phyloP scores from a whole-genome alignment of 1,140 invertebrate genomes.

The Epicauta chinensis region DNA sequence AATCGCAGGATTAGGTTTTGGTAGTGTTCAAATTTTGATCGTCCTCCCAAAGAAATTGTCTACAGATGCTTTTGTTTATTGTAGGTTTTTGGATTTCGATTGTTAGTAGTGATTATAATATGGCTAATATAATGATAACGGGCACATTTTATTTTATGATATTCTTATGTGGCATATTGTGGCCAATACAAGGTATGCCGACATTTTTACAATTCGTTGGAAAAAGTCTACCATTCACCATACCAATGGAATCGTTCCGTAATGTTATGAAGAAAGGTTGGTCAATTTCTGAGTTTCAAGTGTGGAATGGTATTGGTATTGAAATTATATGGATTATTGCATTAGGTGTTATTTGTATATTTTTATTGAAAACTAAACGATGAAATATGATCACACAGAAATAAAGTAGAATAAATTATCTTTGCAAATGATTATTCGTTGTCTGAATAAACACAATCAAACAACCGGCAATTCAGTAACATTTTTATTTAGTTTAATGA shows the following conservation, averaged over 20 bases:
- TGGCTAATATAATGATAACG: constrained; percentile 76
- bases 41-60: too few species aligned
- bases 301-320: constrained; percentile 30
- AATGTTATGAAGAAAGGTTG: constrained; percentile 48
- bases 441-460: too few species aligned
- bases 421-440: too few species aligned
- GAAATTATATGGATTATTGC: constrained; percentile 25
- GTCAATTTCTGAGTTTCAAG: constrained; percentile 25
- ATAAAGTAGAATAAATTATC: too few species aligned
- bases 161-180: constrained; percentile 76
- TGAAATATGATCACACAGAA: too few species aligned
- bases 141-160: constrained; percentile 86
- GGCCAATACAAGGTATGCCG: constrained; percentile 81
- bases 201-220: constrained; percentile 50
- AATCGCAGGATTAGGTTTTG: constrained; percentile 49
- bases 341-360: neutral
- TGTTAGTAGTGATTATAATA: constrained; percentile 65
- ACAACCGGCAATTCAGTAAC: too few species aligned
- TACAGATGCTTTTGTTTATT: too few species aligned
- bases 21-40: constrained; percentile 20
- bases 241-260: constrained; percentile 57
- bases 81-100: constrained; percentile 73
- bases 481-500: too few species aligned
- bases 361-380: too few species aligned
- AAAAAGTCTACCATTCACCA: constrained; percentile 57